Evolutionary conservation across 2,888 invertebrate species (phyloP), one percentile per base, ranked within the genome.

Genomic region (Ochropleura plecta): DNA sequence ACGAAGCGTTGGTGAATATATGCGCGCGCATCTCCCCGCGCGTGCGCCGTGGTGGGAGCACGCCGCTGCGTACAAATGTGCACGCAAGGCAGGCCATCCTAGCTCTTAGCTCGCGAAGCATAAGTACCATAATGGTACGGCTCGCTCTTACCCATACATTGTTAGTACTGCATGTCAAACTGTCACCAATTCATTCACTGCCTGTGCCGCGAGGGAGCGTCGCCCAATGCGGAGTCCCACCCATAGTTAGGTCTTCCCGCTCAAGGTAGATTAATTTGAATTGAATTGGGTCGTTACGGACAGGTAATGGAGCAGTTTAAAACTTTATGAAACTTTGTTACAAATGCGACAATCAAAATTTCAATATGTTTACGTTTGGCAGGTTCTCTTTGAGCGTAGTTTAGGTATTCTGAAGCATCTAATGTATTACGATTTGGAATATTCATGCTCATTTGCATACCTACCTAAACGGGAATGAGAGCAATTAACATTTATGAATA

Each of bases 11-110:
- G 91, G 91, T 90, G 93, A 91, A 94, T 96, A 91, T 96, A 96
- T 95, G 95, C 95, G 96, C 94, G 94, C 96, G 96, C 96, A 95
- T 92, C 93, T 90, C 91, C 83, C 83, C 92, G 93, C 95, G 94
- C 92, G 63, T 94, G 94, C 94, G 95, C 86, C 30, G 92, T 93
- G 94, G 93, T 91, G 95, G 94, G 94, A 93, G 93, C 88, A 83
- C 82, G 79, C 79, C 83, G 83, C 87, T 88, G 88, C 88, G 86
- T 89, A 86, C 82, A 70, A 79, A 79, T 64, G 66, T 76, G 64
- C 48, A 73, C 67, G 66, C 51, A 10, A 51, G n/a, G 12, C 49
- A 46, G 10, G 42, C 20, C 67, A 57, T 55, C 62, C 44, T 81
- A 69, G 70, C 60, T 80, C 78, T 76, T 87, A 84, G 3, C 5